Evolutionary conservation across 2,113 vertebrate species (phyloP).

Genomic region (Drymodes brunneopygia): DNA sequence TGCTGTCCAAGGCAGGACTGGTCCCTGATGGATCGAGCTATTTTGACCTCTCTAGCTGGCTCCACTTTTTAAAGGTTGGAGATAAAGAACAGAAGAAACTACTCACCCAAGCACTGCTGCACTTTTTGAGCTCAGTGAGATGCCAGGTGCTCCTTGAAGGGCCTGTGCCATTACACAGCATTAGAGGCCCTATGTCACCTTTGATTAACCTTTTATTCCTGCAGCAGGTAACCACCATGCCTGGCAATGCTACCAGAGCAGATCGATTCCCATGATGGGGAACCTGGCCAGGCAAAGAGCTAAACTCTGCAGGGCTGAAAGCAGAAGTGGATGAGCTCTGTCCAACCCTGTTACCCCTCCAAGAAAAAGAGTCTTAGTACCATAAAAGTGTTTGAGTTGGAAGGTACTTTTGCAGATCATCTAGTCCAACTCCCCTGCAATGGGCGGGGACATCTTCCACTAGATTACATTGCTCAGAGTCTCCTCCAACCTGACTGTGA

Average conservation of each 20-base stretch:
- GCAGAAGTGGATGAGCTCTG: neutral
- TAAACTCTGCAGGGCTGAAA: neutral
- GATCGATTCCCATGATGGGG: neutral
- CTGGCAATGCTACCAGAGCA: neutral
- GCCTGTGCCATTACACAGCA: neutral
- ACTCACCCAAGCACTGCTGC: neutral
- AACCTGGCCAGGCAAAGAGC: neutral
- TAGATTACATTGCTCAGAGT: neutral
- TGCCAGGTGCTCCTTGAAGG: neutral
- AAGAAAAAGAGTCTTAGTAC: neutral
- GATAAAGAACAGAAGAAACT: neutral
- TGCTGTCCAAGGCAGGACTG: neutral
- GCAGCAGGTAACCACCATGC: neutral
- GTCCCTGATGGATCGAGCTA: neutral
- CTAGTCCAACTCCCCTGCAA: neutral
- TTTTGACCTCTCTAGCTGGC: neutral
- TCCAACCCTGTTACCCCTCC: neutral
- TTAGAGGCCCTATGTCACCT: neutral
- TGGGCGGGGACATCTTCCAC: neutral
- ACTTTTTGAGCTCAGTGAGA: neutral
- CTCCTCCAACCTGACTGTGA: neutral
- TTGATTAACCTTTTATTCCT: neutral
- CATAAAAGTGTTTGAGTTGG: neutral
- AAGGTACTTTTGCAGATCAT: neutral
- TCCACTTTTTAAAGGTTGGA: neutral